Percentiles rank a stretch among this genome's conserved stretches.
Conservation (phyloP, 2,888 invertebrate genomes). For the Neuroscelio doddi region DNA sequence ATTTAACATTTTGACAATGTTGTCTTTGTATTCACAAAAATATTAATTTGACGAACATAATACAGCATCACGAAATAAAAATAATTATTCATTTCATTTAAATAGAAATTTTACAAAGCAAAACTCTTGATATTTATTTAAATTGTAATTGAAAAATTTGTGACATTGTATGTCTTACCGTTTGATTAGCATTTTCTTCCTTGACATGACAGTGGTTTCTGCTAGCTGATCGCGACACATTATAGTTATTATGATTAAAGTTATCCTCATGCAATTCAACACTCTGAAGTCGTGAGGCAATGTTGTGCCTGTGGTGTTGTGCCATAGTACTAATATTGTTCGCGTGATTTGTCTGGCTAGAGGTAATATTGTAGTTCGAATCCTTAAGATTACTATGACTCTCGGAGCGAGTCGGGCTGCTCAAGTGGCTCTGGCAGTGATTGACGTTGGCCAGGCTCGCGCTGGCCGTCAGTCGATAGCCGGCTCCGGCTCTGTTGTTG, state of each 20-base stretch:
- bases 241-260: slow-evolving; percentile 68
- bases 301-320: slow-evolving; percentile 60
- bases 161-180: too few relatives aligned
- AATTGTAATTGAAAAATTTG: too few relatives aligned
- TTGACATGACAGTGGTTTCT: slow-evolving; percentile 67
- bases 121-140: too few relatives aligned
- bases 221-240: slow-evolving; percentile 63
- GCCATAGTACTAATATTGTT: slow-evolving; percentile 51
- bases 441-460: slow-evolving; percentile 70
- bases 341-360: slow-evolving; percentile 43
- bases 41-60: too few relatives aligned
- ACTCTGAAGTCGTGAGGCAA: slow-evolving; percentile 59
- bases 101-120: too few relatives aligned
- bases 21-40: too few relatives aligned
- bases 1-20: too few relatives aligned
- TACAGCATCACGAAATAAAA: too few relatives aligned
- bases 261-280: slow-evolving; percentile 67
- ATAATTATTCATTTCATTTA: too few relatives aligned
- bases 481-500: slow-evolving; percentile 51
- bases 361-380: slow-evolving; percentile 68
- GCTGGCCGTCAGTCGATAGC: slow-evolving; percentile 60
- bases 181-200: slow-evolving; percentile 68
- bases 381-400: slow-evolving; percentile 70
- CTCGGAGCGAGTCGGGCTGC: slow-evolving; percentile 67
- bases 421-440: slow-evolving; percentile 66